Evolutionary conservation across 1,140 invertebrate genomes (phyloP).

Genomic region (Meloidogyne chitwoodi): DNA sequence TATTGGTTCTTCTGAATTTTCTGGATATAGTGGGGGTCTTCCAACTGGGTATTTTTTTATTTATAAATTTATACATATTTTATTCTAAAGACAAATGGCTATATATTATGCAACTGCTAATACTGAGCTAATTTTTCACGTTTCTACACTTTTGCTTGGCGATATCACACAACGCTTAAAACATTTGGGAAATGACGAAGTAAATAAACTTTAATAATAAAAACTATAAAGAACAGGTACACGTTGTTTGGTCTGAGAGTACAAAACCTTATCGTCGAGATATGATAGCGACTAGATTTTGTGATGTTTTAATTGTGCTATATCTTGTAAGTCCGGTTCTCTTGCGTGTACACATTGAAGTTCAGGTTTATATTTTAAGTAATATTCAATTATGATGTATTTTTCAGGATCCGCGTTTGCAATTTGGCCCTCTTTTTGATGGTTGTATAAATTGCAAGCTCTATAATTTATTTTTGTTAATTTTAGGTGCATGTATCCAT

Average conservation of each 20-base stretch:
- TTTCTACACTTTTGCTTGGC: conserved; percentile 86
- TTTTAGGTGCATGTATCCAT: neutral
- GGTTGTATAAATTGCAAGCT: conserved; percentile 64
- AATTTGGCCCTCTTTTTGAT: conserved; percentile 91
- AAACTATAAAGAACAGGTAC: conserved; percentile 63
- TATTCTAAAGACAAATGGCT: conserved; percentile 67
- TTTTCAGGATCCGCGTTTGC: conserved; percentile 70
- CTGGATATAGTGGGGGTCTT: conserved; percentile 90
- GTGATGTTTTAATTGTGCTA: conserved; percentile 93
- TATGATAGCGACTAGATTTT: conserved; percentile 97
- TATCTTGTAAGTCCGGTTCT: conserved; percentile 71
- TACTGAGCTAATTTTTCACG: conserved; percentile 85
- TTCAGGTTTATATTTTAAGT: neutral
- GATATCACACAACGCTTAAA: conserved; percentile 59
- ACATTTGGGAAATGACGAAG: conserved; percentile 79
- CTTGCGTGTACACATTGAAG: conserved; percentile 51
- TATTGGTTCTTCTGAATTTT: conserved; percentile 83
- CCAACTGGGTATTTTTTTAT: conserved; percentile 72
- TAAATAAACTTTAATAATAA: conserved; percentile 63
- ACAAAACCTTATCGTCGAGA: conserved; percentile 82
- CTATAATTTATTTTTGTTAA: neutral
- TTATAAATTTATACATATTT: conserved; percentile 40
- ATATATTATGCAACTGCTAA: conserved; percentile 94
- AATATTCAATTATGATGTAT: no score
- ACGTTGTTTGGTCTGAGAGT: conserved; percentile 94